phyloP scores from a whole-genome alignment of 1,140 invertebrate species.

The Macrobrachium rosenbergii region DNA sequence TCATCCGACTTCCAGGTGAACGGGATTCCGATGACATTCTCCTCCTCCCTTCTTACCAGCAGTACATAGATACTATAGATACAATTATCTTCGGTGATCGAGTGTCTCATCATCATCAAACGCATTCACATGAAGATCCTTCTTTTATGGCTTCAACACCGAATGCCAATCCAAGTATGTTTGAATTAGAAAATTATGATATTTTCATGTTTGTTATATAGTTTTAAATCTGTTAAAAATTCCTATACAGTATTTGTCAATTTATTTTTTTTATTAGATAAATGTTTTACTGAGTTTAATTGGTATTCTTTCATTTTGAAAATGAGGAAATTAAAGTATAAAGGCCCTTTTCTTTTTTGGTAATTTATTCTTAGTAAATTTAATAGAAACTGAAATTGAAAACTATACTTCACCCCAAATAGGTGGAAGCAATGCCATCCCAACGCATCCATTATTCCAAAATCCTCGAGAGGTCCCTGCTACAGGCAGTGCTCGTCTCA shows the following conservation, averaged over 20 bases:
- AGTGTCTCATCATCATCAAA: constrained; percentile 58
- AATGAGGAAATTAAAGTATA: too few species aligned
- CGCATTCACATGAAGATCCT: constrained; percentile 60
- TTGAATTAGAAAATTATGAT: neutral
- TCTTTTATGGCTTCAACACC: constrained; percentile 60
- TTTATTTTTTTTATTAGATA: too few species aligned
- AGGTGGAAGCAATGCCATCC: constrained; percentile 61
- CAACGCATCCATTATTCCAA: constrained; percentile 64
- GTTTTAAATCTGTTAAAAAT: neutral
- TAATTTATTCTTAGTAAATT: neutral
- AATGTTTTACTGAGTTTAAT: too few species aligned
- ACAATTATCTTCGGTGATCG: constrained; percentile 65
- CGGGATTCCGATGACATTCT: constrained; percentile 64
- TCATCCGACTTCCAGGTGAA: constrained; percentile 61
- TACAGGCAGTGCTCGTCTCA: constrained; percentile 43
- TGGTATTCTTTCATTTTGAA: too few species aligned
- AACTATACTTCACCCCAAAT: neutral
- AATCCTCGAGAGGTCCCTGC: constrained; percentile 63
- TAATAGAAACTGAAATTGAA: neutral
- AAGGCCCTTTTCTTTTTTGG: neutral
- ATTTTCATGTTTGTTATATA: neutral
- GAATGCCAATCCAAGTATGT: constrained; percentile 55
- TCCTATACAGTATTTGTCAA: too few species aligned
- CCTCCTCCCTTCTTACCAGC: constrained; percentile 63
- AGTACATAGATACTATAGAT: constrained; percentile 66